Percentiles rank a stretch among this genome's conserved stretches.
Evolutionary conservation across 1,140 invertebrate species (phyloP).

Genomic region (Ditylenchus dipsaci): DNA sequence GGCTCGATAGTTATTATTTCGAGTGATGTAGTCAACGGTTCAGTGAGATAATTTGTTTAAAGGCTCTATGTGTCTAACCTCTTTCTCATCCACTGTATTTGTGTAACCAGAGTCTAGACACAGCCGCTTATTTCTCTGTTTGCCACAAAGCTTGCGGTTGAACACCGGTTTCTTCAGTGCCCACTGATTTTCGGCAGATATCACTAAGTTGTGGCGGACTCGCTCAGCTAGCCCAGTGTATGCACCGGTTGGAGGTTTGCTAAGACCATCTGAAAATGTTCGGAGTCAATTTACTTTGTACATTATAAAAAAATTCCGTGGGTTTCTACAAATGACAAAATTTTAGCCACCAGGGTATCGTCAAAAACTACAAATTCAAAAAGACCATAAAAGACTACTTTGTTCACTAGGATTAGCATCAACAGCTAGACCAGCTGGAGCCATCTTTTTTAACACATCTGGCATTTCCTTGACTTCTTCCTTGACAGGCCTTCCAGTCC

Average conservation of each 20-base stretch:
- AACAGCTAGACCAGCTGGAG: not conserved
- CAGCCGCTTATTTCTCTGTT: too few species aligned
- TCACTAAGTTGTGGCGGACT: not conserved
- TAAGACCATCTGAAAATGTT: not conserved
- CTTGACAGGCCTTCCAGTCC: not conserved
- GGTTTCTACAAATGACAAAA: too few species aligned
- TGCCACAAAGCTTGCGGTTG: not conserved
- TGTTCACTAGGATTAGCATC: too few species aligned
- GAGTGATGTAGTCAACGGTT: too few species aligned
- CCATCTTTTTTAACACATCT: not conserved
- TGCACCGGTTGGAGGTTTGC: not conserved
- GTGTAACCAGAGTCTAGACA: too few species aligned
- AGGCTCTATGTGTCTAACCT: too few species aligned
- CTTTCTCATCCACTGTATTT: too few species aligned
- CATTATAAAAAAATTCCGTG: not conserved
- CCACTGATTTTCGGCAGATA: not conserved
- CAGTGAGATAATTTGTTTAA: too few species aligned
- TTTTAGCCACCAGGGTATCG: too few species aligned
- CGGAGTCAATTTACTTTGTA: not conserved
- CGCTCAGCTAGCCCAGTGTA: not conserved
- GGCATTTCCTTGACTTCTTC: not conserved
- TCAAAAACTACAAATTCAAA: too few species aligned
- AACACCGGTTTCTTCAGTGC: slow-evolving; percentile 6
- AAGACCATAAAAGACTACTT: too few species aligned
- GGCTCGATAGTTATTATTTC: too few species aligned